These are phyloP conservation scores for Pempheris klunzingeri DNA, from an alignment of 2,797 vertebrate genomes.

Conservation along the genomic window DNA sequence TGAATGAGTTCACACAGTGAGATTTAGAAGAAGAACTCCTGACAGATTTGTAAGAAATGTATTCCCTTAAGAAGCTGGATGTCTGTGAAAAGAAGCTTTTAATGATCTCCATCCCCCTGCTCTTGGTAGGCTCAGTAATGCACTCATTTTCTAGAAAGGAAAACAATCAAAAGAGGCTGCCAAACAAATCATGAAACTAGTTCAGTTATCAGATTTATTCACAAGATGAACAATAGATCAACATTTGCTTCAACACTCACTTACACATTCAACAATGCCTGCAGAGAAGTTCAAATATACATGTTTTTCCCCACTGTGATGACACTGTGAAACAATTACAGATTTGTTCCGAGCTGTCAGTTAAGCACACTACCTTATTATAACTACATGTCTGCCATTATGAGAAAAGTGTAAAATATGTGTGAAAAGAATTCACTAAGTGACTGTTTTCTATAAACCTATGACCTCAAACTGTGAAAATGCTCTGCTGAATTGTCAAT, in stretches of 20 bases:
- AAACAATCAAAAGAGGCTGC: background rate
- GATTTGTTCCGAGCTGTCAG: background rate
- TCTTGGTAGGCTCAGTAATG: slow-evolving; percentile 14
- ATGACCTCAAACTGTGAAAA: background rate
- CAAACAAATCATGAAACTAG: slow-evolving; percentile 4
- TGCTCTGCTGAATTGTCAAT: background rate
- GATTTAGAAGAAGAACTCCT: slow-evolving; percentile 6
- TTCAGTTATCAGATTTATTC: background rate
- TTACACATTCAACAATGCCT: background rate
- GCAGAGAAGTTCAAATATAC: slow-evolving; percentile 2
- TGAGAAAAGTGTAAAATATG: background rate
- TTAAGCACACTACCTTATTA: background rate
- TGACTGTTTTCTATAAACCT: background rate
- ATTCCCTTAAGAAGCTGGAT: slow-evolving; percentile 8
- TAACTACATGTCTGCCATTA: background rate
- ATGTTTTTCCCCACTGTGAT: background rate
- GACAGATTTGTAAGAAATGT: slow-evolving; percentile 18
- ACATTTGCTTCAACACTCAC: background rate
- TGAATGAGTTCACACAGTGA: slow-evolving; percentile 1
- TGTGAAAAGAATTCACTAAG: background rate
- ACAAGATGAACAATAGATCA: background rate
- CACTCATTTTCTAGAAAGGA: background rate
- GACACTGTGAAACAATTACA: background rate
- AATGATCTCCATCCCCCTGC: slow-evolving; percentile 17
- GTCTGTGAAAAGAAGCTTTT: slow-evolving; percentile 18